Percentiles rank a stretch among this genome's conserved stretches.
phyloP scores from a whole-genome alignment of 2,113 vertebrate species.

The Micronycteris hirsuta region DNA sequence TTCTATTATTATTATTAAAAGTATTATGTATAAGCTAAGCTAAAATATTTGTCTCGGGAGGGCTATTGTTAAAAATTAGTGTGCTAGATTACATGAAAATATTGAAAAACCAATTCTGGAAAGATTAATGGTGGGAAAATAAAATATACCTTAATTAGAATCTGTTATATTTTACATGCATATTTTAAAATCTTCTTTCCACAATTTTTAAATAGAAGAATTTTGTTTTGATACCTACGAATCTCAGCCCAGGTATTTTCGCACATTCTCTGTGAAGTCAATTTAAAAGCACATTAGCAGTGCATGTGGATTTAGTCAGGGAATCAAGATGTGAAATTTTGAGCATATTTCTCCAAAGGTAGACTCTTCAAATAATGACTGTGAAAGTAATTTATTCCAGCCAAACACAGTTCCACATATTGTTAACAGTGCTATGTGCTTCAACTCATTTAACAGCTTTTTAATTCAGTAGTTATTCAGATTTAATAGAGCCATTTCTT shows the following conservation, averaged over 20 bases:
- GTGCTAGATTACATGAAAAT: conserved; percentile 48
- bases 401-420: conserved; percentile 83
- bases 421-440: conserved; percentile 81
- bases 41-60: conserved; percentile 57
- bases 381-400: conserved; percentile 85
- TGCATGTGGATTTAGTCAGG: conserved; percentile 76
- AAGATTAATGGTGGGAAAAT: conserved; percentile 60
- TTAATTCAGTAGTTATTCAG: conserved; percentile 86
- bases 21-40: not conserved
- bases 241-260: conserved; percentile 66
- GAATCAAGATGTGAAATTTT: conserved; percentile 84
- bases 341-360: conserved; percentile 83
- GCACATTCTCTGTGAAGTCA: conserved; percentile 70
- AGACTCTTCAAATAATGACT: conserved; percentile 81
- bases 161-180: conserved; percentile 63
- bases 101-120: conserved; percentile 58
- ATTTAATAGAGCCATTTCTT: conserved; percentile 88
- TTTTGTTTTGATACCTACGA: conserved; percentile 73
- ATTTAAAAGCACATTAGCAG: conserved; percentile 79
- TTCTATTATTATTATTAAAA: conserved; percentile 36
- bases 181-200: conserved; percentile 47
- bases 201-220: conserved; percentile 52
- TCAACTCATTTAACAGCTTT: conserved; percentile 85
- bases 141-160: conserved; percentile 76
- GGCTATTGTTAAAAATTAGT: conserved; percentile 72